Evolutionary conservation across 92 coral and sea anemone species (phyloP).

Genomic region (Porites divaricata): DNA sequence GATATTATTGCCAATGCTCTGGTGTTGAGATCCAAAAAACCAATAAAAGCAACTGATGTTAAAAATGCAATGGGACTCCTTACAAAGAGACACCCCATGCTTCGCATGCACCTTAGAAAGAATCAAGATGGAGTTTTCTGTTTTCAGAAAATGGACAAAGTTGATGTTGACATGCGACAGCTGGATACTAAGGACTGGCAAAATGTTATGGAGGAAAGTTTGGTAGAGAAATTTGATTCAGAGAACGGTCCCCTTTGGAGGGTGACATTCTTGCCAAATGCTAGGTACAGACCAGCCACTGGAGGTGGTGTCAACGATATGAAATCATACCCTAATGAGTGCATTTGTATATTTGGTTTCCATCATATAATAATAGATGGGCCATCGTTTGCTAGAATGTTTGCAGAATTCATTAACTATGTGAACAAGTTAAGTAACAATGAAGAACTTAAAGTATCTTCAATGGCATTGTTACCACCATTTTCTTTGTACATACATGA

Average conservation of each 20-base stretch:
- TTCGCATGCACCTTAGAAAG: background rate
- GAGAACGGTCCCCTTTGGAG: constrained; percentile 22
- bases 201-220: background rate
- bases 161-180: background rate
- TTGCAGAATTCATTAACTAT: background rate
- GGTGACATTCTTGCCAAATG: constrained; percentile 7
- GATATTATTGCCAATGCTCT: background rate
- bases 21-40: background rate
- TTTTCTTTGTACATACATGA: background rate
- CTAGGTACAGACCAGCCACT: background rate
- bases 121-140: background rate
- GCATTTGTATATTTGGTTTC: constrained; percentile 2
- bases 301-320: background rate
- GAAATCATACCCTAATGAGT: constrained; percentile 8
- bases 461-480: constrained; percentile 17
- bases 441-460: constrained; percentile 2
- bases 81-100: background rate
- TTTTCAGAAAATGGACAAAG: background rate
- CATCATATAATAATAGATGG: background rate
- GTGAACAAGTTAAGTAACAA: background rate
- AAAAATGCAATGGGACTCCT: background rate
- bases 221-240: constrained; percentile 5
- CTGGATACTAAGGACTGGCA: background rate
- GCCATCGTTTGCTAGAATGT: background rate
- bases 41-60: background rate